These are phyloP conservation scores for Aproaerema taeniolella DNA, from an alignment of 2,888 invertebrate genomes.

Conservation along the genomic window DNA sequence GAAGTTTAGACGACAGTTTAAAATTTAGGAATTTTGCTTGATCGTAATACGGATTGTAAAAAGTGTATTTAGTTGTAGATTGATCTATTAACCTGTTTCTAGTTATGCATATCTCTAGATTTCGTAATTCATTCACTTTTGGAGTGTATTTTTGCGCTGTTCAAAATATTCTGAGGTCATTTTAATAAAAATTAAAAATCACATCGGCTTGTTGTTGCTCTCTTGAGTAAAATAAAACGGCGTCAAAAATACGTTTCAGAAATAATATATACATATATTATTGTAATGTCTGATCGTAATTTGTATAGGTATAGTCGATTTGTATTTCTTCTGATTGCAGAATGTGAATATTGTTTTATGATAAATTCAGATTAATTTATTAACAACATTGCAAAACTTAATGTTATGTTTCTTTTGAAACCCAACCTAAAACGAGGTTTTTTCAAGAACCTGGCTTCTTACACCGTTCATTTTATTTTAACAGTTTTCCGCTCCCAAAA, in stretches of 20 bases:
- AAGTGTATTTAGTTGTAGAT: slow-evolving; percentile 76
- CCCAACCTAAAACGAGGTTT: too few relatives aligned
- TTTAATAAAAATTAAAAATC: neutral
- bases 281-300: slow-evolving; percentile 42
- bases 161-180: neutral
- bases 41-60: slow-evolving; percentile 68
- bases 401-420: too few relatives aligned
- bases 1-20: slow-evolving; percentile 54
- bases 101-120: slow-evolving; percentile 74
- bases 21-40: slow-evolving; percentile 66
- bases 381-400: neutral
- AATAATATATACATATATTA: slow-evolving; percentile 24
- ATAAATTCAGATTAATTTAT: neutral
- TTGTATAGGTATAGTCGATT: slow-evolving; percentile 44
- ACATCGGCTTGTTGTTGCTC: neutral
- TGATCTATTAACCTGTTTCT: slow-evolving; percentile 69
- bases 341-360: slow-evolving; percentile 43
- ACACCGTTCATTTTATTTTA: too few relatives aligned
- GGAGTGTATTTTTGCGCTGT: slow-evolving; percentile 29
- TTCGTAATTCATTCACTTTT: slow-evolving; percentile 44
- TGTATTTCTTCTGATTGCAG: slow-evolving; percentile 38
- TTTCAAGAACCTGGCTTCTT: too few relatives aligned
- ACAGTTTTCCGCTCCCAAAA: too few relatives aligned
- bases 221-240: slow-evolving; percentile 7
- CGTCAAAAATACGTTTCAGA: slow-evolving; percentile 38